Base-by-base conservation (phyloP, 2,113 vertebrate genomes). In the Megaceryle maxima region DNA sequence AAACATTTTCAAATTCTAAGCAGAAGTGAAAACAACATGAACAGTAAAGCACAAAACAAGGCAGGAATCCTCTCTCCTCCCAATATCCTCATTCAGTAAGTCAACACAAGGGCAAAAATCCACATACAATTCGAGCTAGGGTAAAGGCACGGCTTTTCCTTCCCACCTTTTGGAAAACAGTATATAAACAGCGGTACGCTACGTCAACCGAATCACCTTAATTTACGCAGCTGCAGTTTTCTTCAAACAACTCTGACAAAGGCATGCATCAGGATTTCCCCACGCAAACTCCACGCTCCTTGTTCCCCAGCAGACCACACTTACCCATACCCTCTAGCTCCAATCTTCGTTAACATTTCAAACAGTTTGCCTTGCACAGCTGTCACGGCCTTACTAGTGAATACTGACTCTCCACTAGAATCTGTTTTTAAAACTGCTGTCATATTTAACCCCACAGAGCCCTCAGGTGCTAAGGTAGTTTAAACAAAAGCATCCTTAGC, bases 241-340 rank as follows among this genome's bases (percentile, higher is more conserved):
- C 50, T 48, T 51, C 22, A 33, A 28, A 2, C 8, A 24, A 33
- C 35, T 39, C 33, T 7, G 11, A 29, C 29, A 6, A 35, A 16
- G 0, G 0, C 14, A 0, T 1, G 9, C 1, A 8, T 25, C 31
- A 7, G 41, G 29, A 43, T 20, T 26, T 69, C 56, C 24, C 33
- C 1, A 0, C 13, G 16, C 39, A 15, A 24, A 31, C n/a, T 9
- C 18, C 14, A 14, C 0, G 1, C 33, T 18, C 2, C 0, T 5
- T n/a, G 59, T 9, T 53, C 14, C 37, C 22, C 37, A 22, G 33
- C 17, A 24, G 43, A 8, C 19, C 37, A 24, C 33, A 2, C 33
- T 39, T 13, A 10, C 0, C 14, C 37, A 5, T 3, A 13, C 18
- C 26, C n/a, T 60, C 55, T 16, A 16, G 62, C 29, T 25, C 56